Percentiles rank a stretch among this genome's conserved stretches.
Evolutionary conservation across 2,888 invertebrate species (phyloP).

Genomic region (Axea sp.): DNA sequence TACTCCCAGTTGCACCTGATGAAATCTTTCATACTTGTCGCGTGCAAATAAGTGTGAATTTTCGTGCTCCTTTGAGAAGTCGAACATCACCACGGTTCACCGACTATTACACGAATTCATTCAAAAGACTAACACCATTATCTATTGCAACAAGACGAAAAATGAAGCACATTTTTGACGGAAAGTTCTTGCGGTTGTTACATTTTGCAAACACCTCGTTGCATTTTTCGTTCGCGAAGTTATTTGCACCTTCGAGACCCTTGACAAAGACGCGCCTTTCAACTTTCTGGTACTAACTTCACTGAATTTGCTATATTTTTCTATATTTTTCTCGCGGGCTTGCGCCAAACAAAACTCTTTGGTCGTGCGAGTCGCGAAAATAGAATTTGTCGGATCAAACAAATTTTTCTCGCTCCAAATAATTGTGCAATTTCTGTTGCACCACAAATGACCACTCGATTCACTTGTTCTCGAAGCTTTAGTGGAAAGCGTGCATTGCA

Average conservation of each 20-base stretch:
- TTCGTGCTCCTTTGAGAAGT: constrained; percentile 24
- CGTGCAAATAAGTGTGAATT: constrained; percentile 36
- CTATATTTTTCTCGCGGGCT: constrained; percentile 13
- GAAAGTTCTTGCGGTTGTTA: constrained; percentile 25
- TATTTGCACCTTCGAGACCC: constrained; percentile 26
- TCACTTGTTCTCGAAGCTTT: constrained; percentile 33
- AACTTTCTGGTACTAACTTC: constrained; percentile 18
- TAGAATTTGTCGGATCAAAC: constrained; percentile 58
- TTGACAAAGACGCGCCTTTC: constrained; percentile 18
- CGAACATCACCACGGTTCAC: not conserved
- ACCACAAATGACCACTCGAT: constrained; percentile 48
- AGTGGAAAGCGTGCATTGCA: not conserved
- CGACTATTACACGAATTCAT: constrained; percentile 1
- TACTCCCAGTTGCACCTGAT: not conserved
- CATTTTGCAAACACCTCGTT: constrained; percentile 17
- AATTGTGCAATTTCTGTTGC: constrained; percentile 46
- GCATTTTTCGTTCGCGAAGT: constrained; percentile 1
- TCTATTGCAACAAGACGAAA: constrained; percentile 5
- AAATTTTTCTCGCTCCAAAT: constrained; percentile 58
- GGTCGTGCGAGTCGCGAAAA: constrained; percentile 33
- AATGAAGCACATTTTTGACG: constrained; percentile 23
- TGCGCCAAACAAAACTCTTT: constrained; percentile 42
- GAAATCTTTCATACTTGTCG: constrained; percentile 26
- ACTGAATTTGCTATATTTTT: constrained; percentile 15
- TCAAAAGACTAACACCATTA: constrained; percentile 46